Base-by-base conservation (phyloP, 2,113 vertebrate species). In the Leptobrachium ailaonicum region DNA sequence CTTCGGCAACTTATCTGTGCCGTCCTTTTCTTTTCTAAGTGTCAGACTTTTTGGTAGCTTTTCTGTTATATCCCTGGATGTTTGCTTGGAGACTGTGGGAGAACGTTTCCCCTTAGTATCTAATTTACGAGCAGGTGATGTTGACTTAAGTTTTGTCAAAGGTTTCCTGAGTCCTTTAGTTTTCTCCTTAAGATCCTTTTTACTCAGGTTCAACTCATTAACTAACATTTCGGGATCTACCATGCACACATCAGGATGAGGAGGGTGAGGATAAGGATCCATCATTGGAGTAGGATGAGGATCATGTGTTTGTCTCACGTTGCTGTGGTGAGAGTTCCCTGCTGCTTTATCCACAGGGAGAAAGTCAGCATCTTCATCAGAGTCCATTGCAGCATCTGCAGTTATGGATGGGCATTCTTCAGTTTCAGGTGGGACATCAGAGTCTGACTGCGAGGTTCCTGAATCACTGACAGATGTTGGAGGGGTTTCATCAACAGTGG, bases 181-280 rank as follows among this genome's bases (percentile, higher is more conserved):
- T 81, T 95, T 96, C 58, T 94, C 85, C 85, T 97, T 99, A 8
- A 90, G n/a, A 44, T 98, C 97, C 84, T 97, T 98, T 85, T 95
- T 97, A 79, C 82, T 87, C 71, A 88, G 32, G 81, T 84, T 89
- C 82, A 94, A 90, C 40, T 96, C 95, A 69, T 90, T 94, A 44
- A 90, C 88, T 78, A 97, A 87, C 63, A 95, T 83, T 71, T 98
- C 95, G 0, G 98, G 98, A 83, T 99, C 97, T 69, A 96, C 96
- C 96, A 99, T 99, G 90, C 98, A 99, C 73, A 96, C 96, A 4
- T 99, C 96, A 40, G 98, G 97, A 71, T 87, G 94, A 60, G 97
- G 96, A 58, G 95, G 93, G 6, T 91, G 84, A 14, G 98, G 98
- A 60, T 79, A 90, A 0, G 96, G 97, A 84, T 99, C 98, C 88